Evolutionary conservation across 2,888 invertebrate species (phyloP), one percentile per base, ranked within the genome.

Genomic region (Apodemia hepburni): DNA sequence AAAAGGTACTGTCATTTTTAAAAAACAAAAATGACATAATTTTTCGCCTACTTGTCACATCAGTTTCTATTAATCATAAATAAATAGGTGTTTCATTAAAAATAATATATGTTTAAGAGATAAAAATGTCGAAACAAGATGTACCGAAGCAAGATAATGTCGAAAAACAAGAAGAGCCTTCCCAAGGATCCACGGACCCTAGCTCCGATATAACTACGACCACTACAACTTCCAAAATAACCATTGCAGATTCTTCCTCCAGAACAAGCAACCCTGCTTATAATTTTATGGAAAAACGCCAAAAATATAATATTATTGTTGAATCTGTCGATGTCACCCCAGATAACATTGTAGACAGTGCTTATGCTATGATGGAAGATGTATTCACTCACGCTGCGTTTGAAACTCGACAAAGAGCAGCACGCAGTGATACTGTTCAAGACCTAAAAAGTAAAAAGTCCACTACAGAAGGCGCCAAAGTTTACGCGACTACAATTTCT

Each of bases 401-500:
- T 66, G 87, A 81, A 66, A 77, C 59, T 54, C 85, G 54, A 54
- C 54, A 73, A 70, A 59, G 68, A 4, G 76, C 78, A n/a, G 60
- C 61, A 5, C 78, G 77, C 68, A 83, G 83, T 64, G 84, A 84
- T 38, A 66, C 71, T 5, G 71, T 65, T 27, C 64, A 42, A 22
- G 22, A 38, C 35, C 8, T 22, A 12, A 38, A 59, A 59, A 18
- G 35, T 2, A 59, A 22, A 59, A 22, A 38, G 27, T 59, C 59
- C 0, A 59, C 18, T 6, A 45, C 42, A 18, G 59, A 59, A 18
- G 38, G 38, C 5, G 82, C 83, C 77, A 86, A 84, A 66, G 86
- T 88, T 5, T 90, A 81, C 72, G 87, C 88, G 2, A 91, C 91
- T 4, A 91, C 91, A 3, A 88, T 91, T 66, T 79, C 80, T 81